These are phyloP conservation scores for Furcifer pardalis DNA, from an alignment of 2,797 vertebrate genomes.

Conservation along the genomic window DNA sequence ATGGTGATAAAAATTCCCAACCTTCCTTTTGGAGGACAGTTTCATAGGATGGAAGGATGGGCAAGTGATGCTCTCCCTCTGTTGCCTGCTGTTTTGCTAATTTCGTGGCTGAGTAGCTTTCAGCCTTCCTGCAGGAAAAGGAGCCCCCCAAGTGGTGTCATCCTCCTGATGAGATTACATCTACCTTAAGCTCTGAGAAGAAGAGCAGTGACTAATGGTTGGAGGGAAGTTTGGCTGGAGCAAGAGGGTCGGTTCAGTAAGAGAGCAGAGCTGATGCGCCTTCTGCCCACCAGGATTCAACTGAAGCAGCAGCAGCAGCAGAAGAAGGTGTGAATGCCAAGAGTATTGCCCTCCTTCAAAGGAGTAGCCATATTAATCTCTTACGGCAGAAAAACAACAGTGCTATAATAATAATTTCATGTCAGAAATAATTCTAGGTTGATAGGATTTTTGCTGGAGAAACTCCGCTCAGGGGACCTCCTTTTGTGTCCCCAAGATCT, in stretches of 20 bases:
- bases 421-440: too few species aligned
- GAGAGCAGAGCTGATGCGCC: too few species aligned
- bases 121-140: conserved; percentile 29
- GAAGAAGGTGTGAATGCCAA: not conserved
- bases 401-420: too few species aligned
- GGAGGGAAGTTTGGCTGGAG: not conserved
- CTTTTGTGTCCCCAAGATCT: too few species aligned
- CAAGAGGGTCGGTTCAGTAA: not conserved
- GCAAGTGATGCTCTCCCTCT: conserved; percentile 22
- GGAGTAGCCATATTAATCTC: not conserved
- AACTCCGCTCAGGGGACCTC: too few species aligned
- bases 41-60: not conserved
- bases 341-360: not conserved
- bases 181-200: conserved; percentile 29
- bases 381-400: not conserved
- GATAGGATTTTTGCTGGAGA: too few species aligned
- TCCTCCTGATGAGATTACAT: conserved; percentile 20
- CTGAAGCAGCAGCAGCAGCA: too few species aligned
- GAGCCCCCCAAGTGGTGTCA: conserved; percentile 21
- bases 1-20: not conserved
- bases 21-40: conserved; percentile 3
- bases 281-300: too few species aligned
- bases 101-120: conserved; percentile 26
- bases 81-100: conserved; percentile 37
- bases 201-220: conserved; percentile 23